A percentile compares a stretch with the other conserved stretches of the same genome.
These are phyloP conservation scores for Drosophila parthenogenetica DNA, from an alignment of 2,888 invertebrate species.

Conservation along the genomic window DNA sequence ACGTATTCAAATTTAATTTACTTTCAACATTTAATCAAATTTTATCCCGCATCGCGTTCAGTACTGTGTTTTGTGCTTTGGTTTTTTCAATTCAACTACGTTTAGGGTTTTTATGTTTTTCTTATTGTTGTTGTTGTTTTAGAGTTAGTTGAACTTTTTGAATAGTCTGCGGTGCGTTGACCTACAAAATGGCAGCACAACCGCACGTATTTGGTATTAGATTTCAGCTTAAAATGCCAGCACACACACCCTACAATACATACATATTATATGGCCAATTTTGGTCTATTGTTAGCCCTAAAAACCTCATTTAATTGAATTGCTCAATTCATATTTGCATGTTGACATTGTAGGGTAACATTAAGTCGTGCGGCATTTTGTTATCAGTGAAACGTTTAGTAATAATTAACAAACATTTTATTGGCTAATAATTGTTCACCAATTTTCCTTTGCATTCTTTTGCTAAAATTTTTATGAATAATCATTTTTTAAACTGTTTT, in stretches of 20 bases:
- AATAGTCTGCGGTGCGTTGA: conserved; percentile 52
- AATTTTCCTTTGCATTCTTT: no score
- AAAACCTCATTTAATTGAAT: no score
- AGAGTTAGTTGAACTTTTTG: conserved; percentile 39
- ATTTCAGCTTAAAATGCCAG: conserved; percentile 15
- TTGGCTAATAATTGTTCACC: no score
- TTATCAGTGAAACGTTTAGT: no score
- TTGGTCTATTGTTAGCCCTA: neutral
- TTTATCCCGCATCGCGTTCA: conserved; percentile 62
- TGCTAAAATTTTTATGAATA: no score
- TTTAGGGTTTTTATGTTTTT: conserved; percentile 50
- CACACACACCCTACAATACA: neutral
- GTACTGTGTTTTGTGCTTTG: conserved; percentile 53
- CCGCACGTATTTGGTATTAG: conserved; percentile 39
- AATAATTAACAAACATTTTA: no score
- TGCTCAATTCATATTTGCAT: no score
- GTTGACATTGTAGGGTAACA: no score
- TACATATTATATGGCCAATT: conserved; percentile 1
- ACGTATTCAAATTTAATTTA: conserved; percentile 78
- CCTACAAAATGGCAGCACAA: conserved; percentile 47
- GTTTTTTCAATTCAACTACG: conserved; percentile 58
- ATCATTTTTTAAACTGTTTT: no score
- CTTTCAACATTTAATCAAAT: conserved; percentile 74
- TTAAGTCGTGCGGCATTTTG: no score
- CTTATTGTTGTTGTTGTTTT: conserved; percentile 14